These are phyloP conservation scores for Platichthys stellatus DNA, from an alignment of 2,113 vertebrate genomes.

Conservation along the genomic window DNA sequence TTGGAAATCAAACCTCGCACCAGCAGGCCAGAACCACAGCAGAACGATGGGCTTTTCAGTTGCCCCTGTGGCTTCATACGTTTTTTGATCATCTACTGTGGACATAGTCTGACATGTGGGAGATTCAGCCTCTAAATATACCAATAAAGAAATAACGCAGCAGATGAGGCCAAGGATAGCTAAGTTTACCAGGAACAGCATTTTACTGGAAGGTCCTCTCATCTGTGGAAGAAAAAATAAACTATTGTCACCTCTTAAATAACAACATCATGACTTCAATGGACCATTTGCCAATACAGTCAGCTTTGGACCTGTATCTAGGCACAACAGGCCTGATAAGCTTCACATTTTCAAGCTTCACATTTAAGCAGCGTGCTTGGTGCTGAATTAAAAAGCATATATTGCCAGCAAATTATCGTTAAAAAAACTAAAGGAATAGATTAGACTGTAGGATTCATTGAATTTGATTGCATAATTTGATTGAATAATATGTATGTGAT, in stretches of 20 bases:
- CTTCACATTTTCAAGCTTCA: constrained; percentile 88
- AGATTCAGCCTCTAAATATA: too few species aligned
- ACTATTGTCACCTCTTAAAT: background rate
- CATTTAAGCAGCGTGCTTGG: constrained; percentile 86
- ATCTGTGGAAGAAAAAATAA: constrained; percentile 36
- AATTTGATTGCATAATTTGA: too few species aligned
- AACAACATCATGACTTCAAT: constrained; percentile 39
- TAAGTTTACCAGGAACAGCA: background rate
- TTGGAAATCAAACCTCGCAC: too few species aligned
- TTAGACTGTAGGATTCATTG: too few species aligned
- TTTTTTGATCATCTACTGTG: too few species aligned
- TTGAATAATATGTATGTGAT: too few species aligned
- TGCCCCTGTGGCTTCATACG: too few species aligned
- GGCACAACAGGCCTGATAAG: constrained; percentile 75
- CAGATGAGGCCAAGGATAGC: background rate
- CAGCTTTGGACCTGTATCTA: constrained; percentile 87
- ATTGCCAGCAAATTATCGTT: too few species aligned
- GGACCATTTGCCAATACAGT: constrained; percentile 25
- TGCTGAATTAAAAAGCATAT: constrained; percentile 80
- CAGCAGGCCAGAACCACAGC: too few species aligned
- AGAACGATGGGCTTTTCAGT: too few species aligned
- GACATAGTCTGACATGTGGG: too few species aligned
- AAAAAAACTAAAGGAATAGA: too few species aligned
- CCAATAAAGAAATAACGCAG: background rate
- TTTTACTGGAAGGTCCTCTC: background rate